These are phyloP conservation scores for Acanthornis magna DNA, from an alignment of 2,797 vertebrate species.

Conservation along the genomic window DNA sequence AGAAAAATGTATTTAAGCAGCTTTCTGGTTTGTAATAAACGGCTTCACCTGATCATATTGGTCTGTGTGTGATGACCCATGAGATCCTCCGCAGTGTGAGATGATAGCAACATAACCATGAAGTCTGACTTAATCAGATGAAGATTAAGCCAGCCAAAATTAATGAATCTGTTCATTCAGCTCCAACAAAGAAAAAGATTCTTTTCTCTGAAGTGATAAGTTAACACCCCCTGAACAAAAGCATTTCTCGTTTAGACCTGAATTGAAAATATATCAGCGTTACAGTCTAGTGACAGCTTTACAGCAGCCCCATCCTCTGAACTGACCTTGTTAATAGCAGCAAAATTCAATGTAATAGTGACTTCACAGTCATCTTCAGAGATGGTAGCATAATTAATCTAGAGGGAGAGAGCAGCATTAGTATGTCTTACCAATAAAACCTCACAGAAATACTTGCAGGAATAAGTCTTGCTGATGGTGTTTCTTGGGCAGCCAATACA, in stretches of 20 bases:
- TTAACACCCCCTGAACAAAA: constrained; percentile 2
- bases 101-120: background rate
- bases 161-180: background rate
- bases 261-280: background rate
- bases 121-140: background rate
- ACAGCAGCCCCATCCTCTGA: background rate
- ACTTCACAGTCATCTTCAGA: constrained; percentile 83
- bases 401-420: constrained; percentile 45
- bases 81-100: background rate
- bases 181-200: background rate
- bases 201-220: background rate
- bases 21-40: too few species aligned
- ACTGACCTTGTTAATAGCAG: constrained; percentile 76
- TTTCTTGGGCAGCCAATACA: background rate
- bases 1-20: too few species aligned
- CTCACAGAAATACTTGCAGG: background rate
- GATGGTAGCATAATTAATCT: constrained; percentile 88
- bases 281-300: background rate
- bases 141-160: too few species aligned
- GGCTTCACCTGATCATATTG: too few species aligned
- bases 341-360: constrained; percentile 84
- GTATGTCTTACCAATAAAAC: background rate
- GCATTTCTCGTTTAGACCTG: background rate
- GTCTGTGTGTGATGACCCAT: too few species aligned
- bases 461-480: background rate